phyloP scores from a whole-genome alignment of 2,888 invertebrate genomes.

The Microplitis deprimator region DNA sequence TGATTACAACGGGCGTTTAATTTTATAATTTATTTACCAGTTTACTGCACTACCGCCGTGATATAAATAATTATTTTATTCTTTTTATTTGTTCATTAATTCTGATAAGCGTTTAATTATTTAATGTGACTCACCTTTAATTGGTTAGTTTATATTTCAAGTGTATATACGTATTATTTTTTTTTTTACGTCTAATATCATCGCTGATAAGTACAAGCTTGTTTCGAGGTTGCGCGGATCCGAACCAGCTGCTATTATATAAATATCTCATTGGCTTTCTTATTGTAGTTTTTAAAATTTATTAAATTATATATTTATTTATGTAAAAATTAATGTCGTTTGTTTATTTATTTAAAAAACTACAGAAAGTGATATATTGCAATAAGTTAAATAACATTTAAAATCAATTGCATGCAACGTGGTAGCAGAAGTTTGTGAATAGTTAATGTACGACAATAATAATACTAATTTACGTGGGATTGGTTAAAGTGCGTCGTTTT shows the following conservation, averaged over 20 bases:
- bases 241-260: constrained; percentile 37
- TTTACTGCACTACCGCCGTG: too few species aligned
- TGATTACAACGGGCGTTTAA: background rate
- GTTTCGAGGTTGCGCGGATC: constrained; percentile 15
- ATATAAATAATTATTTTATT: background rate
- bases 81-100: background rate
- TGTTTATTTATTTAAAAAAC: background rate
- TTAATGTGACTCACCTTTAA: background rate
- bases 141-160: background rate
- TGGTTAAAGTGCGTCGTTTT: background rate
- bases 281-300: constrained; percentile 41
- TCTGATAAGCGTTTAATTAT: background rate
- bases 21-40: background rate
- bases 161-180: background rate
- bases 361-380: too few species aligned
- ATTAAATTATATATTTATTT: background rate
- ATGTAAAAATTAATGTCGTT: background rate
- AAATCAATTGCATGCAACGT: too few species aligned
- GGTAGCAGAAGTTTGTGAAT: too few species aligned
- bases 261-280: constrained; percentile 32
- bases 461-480: background rate
- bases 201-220: constrained; percentile 1
- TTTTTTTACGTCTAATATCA: background rate
- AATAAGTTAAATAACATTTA: too few species aligned
- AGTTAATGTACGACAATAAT: background rate